Conservation (phyloP, 2,797 vertebrate genomes). For the Enteromius afrohamiltoni region DNA sequence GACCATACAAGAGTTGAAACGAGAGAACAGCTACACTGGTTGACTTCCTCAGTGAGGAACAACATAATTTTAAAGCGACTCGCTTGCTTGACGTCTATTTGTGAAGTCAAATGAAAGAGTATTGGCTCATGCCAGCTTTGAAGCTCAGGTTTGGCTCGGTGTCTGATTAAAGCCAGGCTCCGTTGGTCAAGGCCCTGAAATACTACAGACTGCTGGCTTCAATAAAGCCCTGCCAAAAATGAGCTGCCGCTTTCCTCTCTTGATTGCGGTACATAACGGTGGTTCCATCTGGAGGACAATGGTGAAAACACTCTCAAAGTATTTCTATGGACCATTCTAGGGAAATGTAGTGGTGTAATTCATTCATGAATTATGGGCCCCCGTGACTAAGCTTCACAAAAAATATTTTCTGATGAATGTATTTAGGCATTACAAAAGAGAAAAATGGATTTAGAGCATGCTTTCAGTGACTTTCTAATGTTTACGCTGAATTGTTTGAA, state of each 20-base stretch:
- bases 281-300: not conserved
- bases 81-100: slow-evolving; percentile 23
- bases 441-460: not conserved
- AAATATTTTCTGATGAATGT: not conserved
- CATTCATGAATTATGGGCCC: not conserved
- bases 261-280: slow-evolving; percentile 21
- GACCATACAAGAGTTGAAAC: not conserved
- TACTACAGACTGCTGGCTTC: slow-evolving; percentile 38
- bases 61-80: slow-evolving; percentile 8
- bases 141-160: slow-evolving; percentile 40
- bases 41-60: not conserved
- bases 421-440: not conserved
- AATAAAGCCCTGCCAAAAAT: slow-evolving; percentile 34
- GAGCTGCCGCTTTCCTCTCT: slow-evolving; percentile 33
- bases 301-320: not conserved
- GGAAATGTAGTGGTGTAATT: not conserved
- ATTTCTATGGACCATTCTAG: slow-evolving; percentile 1
- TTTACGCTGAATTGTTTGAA: not conserved
- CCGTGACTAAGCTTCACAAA: not conserved
- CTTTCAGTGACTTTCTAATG: not conserved
- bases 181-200: slow-evolving; percentile 36
- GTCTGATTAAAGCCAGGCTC: slow-evolving; percentile 52
- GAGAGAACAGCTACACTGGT: not conserved
- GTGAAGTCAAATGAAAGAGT: slow-evolving; percentile 46
- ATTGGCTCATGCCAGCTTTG: slow-evolving; percentile 44